A percentile compares a stretch with the other conserved stretches of the same genome.
Conservation (phyloP, 1,140 invertebrate species). For the Ephestia elutella region DNA sequence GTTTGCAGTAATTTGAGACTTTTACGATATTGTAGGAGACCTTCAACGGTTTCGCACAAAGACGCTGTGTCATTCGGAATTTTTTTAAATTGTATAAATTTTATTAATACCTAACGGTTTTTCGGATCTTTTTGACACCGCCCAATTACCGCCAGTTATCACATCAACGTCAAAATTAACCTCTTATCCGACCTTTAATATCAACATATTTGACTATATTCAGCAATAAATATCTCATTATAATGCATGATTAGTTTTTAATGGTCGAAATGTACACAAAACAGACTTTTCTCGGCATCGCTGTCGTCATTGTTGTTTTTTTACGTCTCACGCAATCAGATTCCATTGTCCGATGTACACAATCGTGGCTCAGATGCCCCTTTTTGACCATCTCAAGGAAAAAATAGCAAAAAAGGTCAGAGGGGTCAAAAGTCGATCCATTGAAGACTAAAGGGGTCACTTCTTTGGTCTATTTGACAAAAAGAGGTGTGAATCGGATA, state of each 20-base stretch:
- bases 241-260: constrained; percentile 13
- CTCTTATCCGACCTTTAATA: constrained; percentile 4
- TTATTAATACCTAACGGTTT: constrained; percentile 8
- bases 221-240: constrained; percentile 9
- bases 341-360: constrained; percentile 43
- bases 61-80: constrained; percentile 4
- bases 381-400: constrained; percentile 37
- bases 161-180: constrained; percentile 11
- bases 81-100: constrained; percentile 6
- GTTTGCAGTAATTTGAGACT: constrained; percentile 72
- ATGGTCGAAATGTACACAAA: constrained; percentile 9
- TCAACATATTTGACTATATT: constrained; percentile 5
- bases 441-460: constrained; percentile 30
- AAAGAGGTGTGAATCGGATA: constrained; percentile 43
- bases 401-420: constrained; percentile 42
- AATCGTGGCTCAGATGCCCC: constrained; percentile 38
- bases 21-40: constrained; percentile 53
- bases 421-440: constrained; percentile 54
- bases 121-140: neutral
- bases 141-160: neutral
- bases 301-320: constrained; percentile 36
- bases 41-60: constrained; percentile 43
- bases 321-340: constrained; percentile 44
- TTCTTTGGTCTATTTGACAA: constrained; percentile 36
- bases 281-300: constrained; percentile 9